Percentiles rank a stretch among this genome's conserved stretches.
These are phyloP conservation scores for Sepiola atlantica DNA, from an alignment of 2,888 invertebrate species.

Conservation along the genomic window DNA sequence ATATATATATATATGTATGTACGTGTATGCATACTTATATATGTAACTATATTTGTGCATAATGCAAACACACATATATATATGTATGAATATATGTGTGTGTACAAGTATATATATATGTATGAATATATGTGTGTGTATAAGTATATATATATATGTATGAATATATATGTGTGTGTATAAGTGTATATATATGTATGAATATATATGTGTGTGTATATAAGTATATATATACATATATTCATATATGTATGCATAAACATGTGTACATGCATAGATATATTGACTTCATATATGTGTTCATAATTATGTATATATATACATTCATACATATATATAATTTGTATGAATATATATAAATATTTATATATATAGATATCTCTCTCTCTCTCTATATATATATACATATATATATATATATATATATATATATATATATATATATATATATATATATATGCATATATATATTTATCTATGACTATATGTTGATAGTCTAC, in stretches of 20 bases:
- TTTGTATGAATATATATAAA: no score
- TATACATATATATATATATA: no score
- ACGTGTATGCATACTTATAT: background rate
- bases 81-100: background rate
- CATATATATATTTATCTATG: no score
- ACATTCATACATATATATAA: no score
- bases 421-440: no score
- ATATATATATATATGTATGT: background rate
- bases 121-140: background rate
- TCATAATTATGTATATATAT: no score
- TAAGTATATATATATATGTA: background rate
- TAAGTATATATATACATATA: background rate
- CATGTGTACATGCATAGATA: background rate
- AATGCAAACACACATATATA: background rate
- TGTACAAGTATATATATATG: background rate
- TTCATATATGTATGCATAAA: background rate
- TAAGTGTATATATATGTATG: background rate
- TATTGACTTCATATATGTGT: no score
- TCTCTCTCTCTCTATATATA: no score
- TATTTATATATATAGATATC: no score
- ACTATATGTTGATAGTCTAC: no score
- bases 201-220: background rate
- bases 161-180: background rate
- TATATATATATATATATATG: no score
- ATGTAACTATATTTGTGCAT: background rate